Conservation (phyloP, 2,888 invertebrate genomes). For the Muscina levida region DNA sequence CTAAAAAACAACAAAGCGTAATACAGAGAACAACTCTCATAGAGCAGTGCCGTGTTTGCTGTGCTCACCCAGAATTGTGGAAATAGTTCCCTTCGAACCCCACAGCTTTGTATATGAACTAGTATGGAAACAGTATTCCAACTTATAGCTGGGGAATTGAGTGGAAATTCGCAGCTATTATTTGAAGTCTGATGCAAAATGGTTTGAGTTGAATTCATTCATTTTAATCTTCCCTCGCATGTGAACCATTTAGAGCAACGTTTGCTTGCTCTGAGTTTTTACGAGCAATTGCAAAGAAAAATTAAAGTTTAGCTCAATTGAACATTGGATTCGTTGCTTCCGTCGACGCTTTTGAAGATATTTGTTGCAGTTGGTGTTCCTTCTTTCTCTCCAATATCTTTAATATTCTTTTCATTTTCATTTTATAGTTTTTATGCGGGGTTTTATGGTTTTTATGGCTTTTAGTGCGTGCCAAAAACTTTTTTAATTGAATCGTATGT, state of each 20-base stretch:
- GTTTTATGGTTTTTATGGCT: constrained; percentile 79
- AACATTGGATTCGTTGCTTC: too few relatives aligned
- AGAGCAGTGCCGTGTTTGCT: background rate
- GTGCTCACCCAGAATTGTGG: background rate
- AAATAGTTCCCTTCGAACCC: constrained; percentile 20
- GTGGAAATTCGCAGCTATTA: constrained; percentile 3
- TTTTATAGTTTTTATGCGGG: constrained; percentile 78
- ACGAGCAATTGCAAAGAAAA: background rate
- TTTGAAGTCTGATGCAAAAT: constrained; percentile 22
- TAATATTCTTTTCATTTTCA: constrained; percentile 76
- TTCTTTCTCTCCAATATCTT: constrained; percentile 65
- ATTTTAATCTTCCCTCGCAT: constrained; percentile 15
- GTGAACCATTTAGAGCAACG: background rate
- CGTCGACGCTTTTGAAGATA: background rate
- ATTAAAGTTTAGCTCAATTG: constrained; percentile 1
- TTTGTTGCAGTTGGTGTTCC: constrained; percentile 30
- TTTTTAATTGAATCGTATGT: constrained; percentile 78
- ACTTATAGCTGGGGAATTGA: too few relatives aligned
- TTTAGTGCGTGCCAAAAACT: constrained; percentile 80
- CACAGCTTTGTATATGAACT: constrained; percentile 12
- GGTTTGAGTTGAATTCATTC: constrained; percentile 50
- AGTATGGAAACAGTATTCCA: too few relatives aligned
- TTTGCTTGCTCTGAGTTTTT: background rate
- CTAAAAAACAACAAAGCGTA: too few relatives aligned
- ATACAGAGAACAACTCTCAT: constrained; percentile 30